Evolutionary conservation across 2,113 vertebrate species (phyloP).

Genomic region (Tenrec ecaudatus): DNA sequence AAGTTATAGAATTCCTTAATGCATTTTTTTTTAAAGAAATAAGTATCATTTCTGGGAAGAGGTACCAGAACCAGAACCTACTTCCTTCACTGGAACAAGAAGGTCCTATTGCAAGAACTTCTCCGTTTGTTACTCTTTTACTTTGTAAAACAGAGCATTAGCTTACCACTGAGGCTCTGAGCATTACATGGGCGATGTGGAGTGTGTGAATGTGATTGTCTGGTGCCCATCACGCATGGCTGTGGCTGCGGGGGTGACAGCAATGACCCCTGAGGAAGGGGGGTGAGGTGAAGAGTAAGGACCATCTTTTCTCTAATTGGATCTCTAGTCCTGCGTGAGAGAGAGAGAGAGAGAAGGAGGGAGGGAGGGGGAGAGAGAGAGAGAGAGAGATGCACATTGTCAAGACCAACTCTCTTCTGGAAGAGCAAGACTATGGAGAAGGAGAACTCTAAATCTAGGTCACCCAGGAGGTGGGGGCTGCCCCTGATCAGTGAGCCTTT

Average conservation of each 20-base stretch:
- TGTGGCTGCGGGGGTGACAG: background rate
- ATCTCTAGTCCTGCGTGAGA: background rate
- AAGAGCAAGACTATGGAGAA: background rate
- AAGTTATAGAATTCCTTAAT: background rate
- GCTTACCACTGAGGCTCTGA: background rate
- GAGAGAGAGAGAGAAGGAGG: background rate
- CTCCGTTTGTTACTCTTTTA: background rate
- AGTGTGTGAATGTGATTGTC: background rate
- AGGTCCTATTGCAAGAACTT: background rate
- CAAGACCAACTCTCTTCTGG: background rate
- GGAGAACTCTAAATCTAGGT: background rate
- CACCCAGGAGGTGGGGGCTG: background rate
- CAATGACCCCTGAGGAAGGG: background rate
- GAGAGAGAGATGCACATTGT: background rate
- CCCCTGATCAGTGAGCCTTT: background rate
- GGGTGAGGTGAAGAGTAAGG: fast-evolving
- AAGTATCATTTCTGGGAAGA: background rate
- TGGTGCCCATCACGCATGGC: no score
- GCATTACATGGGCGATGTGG: no score
- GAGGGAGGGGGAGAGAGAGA: background rate
- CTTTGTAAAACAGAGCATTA: background rate
- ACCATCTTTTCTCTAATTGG: background rate
- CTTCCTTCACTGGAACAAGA: background rate
- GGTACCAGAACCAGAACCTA: background rate
- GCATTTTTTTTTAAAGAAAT: background rate